Evolutionary conservation across 2,113 vertebrate species (phyloP).

Genomic region (Danio rerio): DNA sequence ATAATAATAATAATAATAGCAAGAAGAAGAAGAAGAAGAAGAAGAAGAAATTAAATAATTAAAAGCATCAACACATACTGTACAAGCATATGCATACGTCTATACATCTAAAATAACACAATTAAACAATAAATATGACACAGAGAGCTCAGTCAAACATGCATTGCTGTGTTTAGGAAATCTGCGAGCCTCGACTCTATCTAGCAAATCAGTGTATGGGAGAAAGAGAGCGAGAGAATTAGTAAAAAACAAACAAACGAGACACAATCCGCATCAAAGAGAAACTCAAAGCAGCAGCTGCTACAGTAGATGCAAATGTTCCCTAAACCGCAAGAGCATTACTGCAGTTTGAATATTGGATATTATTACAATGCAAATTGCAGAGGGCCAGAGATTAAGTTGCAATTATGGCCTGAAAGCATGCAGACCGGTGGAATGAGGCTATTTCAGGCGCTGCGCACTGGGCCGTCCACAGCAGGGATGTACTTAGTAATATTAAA

Average conservation of each 20-base stretch:
- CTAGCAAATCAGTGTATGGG: not conserved
- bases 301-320: slow-evolving; percentile 48
- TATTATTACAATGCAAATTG: slow-evolving; percentile 63
- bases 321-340: slow-evolving; percentile 50
- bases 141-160: not conserved
- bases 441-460: slow-evolving; percentile 40
- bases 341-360: slow-evolving; percentile 60
- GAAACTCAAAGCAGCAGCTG: slow-evolving; percentile 48
- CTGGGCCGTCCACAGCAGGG: slow-evolving; percentile 23
- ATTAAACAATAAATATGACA: no score
- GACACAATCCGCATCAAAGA: slow-evolving; percentile 45
- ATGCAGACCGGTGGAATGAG: slow-evolving; percentile 46
- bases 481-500: slow-evolving; percentile 54
- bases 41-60: no score
- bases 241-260: not conserved
- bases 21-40: no score
- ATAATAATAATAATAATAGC: no score
- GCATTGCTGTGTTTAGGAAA: not conserved
- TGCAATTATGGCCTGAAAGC: slow-evolving; percentile 61
- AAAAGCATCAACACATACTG: no score
- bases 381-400: slow-evolving; percentile 59
- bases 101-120: no score
- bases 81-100: no score
- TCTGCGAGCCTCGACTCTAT: not conserved
- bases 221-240: not conserved